Percentiles rank a stretch among this genome's conserved stretches.
These are phyloP conservation scores for Teleogryllus oceanicus DNA, from an alignment of 2,888 invertebrate genomes.

Conservation along the genomic window DNA sequence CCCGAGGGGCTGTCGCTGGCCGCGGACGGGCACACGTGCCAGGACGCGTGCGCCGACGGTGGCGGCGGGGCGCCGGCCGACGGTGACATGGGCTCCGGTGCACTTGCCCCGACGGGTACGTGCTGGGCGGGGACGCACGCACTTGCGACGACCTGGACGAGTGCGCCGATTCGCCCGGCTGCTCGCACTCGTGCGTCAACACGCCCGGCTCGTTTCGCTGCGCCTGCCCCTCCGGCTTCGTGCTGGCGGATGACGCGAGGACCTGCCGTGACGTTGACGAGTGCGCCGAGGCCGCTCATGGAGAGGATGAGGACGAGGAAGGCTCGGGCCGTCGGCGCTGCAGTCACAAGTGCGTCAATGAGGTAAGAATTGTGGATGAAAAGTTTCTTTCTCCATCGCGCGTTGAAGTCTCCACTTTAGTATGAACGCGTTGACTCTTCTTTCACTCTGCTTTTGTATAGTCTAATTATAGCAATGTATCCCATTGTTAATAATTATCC, in stretches of 20 bases:
- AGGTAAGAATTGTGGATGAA: conserved; percentile 39
- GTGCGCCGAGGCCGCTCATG: conserved; percentile 41
- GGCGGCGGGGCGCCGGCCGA: conserved; percentile 39
- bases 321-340: conserved; percentile 40
- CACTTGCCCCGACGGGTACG: conserved; percentile 49
- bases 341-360: conserved; percentile 42
- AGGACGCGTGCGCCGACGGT: conserved; percentile 36
- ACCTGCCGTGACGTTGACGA: conserved; percentile 45
- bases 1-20: conserved; percentile 47
- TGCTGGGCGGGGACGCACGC: conserved; percentile 45
- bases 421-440: too few relatives aligned
- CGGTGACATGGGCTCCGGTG: conserved; percentile 44
- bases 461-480: too few relatives aligned
- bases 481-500: too few relatives aligned
- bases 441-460: too few relatives aligned
- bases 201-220: conserved; percentile 34
- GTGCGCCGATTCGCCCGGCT: conserved; percentile 44
- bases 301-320: conserved; percentile 40
- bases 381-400: neutral
- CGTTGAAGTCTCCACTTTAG: too few relatives aligned
- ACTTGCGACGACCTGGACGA: conserved; percentile 41
- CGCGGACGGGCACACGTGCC: conserved; percentile 44
- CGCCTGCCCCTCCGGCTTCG: conserved; percentile 32
- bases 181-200: conserved; percentile 40
- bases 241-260: conserved; percentile 28